Percentiles rank a stretch among this genome's conserved stretches.
Conservation (phyloP, 2,797 vertebrate genomes). For the Syngnathus acus region DNA sequence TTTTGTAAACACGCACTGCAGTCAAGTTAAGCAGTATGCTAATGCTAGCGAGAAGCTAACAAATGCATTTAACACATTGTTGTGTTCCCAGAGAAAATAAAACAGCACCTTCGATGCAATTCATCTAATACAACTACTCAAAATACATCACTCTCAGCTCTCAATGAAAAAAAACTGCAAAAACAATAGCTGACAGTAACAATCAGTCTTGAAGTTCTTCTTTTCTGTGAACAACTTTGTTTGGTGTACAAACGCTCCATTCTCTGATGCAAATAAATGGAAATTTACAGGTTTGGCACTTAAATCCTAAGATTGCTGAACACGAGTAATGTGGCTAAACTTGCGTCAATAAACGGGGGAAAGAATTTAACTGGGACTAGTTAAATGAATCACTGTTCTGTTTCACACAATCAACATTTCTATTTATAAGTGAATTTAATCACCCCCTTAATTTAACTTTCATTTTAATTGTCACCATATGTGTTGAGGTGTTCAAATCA, state of each 20-base stretch:
- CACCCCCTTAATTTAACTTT: background rate
- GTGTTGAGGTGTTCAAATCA: slow-evolving; percentile 15
- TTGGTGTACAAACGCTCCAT: background rate
- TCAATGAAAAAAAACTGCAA: background rate
- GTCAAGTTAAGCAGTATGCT: too few species aligned
- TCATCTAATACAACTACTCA: too few species aligned
- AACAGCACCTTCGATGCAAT: too few species aligned
- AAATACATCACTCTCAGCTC: background rate
- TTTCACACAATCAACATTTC: slow-evolving; percentile 3
- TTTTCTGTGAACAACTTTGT: background rate
- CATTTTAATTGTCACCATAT: slow-evolving; percentile 1
- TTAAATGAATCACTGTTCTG: slow-evolving; percentile 8
- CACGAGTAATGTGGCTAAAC: background rate
- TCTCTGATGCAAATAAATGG: background rate
- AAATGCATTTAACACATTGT: too few species aligned
- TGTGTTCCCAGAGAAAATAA: too few species aligned
- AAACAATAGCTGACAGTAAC: background rate
- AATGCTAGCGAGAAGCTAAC: too few species aligned
- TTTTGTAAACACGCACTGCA: too few species aligned
- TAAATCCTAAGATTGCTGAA: background rate
- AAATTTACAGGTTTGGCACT: slow-evolving; percentile 1
- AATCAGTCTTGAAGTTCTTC: background rate
- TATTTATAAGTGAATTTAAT: slow-evolving; percentile 1
- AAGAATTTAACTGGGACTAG: background rate
- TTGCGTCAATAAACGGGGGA: background rate